Evolutionary conservation across 2,888 invertebrate species (phyloP).

Genomic region (Adelognathus sp.): DNA sequence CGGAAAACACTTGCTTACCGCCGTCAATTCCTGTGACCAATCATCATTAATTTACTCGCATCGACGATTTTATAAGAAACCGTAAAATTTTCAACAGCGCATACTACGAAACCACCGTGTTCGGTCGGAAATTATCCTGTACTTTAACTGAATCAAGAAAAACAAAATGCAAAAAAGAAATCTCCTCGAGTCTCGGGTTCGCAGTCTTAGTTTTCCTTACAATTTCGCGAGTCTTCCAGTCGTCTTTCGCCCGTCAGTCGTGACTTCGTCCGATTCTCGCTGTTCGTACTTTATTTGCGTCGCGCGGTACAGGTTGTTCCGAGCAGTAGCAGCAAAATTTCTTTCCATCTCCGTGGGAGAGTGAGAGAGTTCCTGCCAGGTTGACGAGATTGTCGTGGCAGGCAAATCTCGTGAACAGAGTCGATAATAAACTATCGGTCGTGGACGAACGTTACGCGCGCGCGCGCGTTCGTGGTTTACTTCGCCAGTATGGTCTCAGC

Average conservation of each 20-base stretch:
- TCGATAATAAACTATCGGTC: slow-evolving; percentile 51
- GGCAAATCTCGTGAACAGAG: slow-evolving; percentile 38
- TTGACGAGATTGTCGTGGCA: slow-evolving; percentile 44
- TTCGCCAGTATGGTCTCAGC: slow-evolving; percentile 10
- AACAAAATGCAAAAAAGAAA: neutral
- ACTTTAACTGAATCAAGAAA: neutral
- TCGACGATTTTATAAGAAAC: neutral
- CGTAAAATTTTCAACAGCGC: neutral
- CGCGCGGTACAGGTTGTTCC: neutral
- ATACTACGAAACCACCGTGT: neutral
- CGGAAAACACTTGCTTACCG: neutral
- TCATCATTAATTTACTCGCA: neutral
- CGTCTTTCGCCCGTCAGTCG: neutral
- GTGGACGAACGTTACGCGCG: slow-evolving; percentile 11
- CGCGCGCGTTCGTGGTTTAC: slow-evolving; percentile 11
- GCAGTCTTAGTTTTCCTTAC: neutral
- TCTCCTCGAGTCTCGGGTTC: neutral
- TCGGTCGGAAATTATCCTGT: neutral
- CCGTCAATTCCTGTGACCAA: neutral
- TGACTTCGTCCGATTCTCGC: neutral
- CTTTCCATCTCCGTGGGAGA: neutral
- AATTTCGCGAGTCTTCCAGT: neutral
- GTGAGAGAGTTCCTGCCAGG: neutral
- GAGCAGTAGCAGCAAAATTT: slow-evolving; percentile 13
- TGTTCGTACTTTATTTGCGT: neutral